Conservation (phyloP, 2,113 vertebrate species). For the Crocuta crocuta region DNA sequence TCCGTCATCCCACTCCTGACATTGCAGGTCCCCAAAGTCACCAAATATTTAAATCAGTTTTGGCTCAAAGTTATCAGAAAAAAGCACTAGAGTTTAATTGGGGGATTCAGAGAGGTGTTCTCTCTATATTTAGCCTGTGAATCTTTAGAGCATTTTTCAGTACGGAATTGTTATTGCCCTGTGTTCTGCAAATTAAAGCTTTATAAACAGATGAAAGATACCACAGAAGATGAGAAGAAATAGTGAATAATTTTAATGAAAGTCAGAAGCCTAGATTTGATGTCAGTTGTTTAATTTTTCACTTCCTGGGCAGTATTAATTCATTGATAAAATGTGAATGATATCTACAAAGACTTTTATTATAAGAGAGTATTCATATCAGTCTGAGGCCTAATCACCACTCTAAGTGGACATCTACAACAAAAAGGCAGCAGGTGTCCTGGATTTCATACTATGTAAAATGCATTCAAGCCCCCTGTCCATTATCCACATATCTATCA, state of each 20-base stretch:
- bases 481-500: background rate
- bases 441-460: slow-evolving; percentile 2
- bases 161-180: background rate
- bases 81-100: background rate
- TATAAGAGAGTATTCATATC: background rate
- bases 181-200: slow-evolving; percentile 35
- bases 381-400: background rate
- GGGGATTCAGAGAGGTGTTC: background rate
- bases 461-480: background rate
- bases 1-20: background rate
- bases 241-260: background rate
- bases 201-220: slow-evolving; percentile 5
- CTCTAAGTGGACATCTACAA: background rate
- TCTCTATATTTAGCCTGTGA: background rate
- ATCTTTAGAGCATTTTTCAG: background rate
- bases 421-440: slow-evolving; percentile 20
- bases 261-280: background rate
- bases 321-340: background rate
- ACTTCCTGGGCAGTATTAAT: background rate
- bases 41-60: background rate
- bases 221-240: background rate
- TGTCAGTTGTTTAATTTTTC: background rate
- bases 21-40: background rate
- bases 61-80: background rate
- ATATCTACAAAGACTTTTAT: background rate